Conservation (phyloP, 2,888 invertebrate species). For the Heteropelma amictum region DNA sequence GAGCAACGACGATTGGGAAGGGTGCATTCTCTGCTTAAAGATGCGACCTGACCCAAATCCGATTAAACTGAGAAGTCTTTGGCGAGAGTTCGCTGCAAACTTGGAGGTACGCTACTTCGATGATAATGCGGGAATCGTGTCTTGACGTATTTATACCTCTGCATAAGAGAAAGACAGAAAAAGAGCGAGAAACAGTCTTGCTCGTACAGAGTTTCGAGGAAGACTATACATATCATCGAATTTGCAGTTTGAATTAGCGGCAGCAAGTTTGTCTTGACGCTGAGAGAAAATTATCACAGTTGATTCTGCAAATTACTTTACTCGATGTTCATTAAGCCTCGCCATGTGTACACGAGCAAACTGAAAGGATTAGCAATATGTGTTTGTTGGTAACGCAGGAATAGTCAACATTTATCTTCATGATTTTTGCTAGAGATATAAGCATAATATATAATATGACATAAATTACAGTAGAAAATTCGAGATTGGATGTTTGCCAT, state of each 20-base stretch:
- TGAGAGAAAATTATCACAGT: slow-evolving; percentile 13
- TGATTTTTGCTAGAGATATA: too few relatives aligned
- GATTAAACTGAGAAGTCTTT: slow-evolving; percentile 63
- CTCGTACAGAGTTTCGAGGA: slow-evolving; percentile 14
- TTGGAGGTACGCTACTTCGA: slow-evolving; percentile 57
- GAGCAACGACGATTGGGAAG: slow-evolving; percentile 40
- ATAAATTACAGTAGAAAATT: too few relatives aligned
- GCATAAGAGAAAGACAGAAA: not conserved
- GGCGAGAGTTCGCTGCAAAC: slow-evolving; percentile 62
- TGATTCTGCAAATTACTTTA: slow-evolving; percentile 3
- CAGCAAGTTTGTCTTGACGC: slow-evolving; percentile 25
- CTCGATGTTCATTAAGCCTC: slow-evolving; percentile 10
- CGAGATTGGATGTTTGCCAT: too few relatives aligned
- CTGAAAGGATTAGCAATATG: not conserved
- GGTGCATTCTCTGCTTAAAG: slow-evolving; percentile 18
- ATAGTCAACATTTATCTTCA: too few relatives aligned
- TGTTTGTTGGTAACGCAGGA: too few relatives aligned
- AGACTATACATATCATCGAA: slow-evolving; percentile 26
- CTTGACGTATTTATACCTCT: not conserved
- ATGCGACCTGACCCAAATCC: slow-evolving; percentile 46
- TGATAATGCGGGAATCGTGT: slow-evolving; percentile 59
- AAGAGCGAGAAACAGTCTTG: not conserved
- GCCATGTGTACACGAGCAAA: not conserved
- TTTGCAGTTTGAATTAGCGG: slow-evolving; percentile 20
- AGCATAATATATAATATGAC: too few relatives aligned